These are phyloP conservation scores for Camptogramma bilineatum DNA, from an alignment of 2,888 invertebrate species.

Conservation along the genomic window DNA sequence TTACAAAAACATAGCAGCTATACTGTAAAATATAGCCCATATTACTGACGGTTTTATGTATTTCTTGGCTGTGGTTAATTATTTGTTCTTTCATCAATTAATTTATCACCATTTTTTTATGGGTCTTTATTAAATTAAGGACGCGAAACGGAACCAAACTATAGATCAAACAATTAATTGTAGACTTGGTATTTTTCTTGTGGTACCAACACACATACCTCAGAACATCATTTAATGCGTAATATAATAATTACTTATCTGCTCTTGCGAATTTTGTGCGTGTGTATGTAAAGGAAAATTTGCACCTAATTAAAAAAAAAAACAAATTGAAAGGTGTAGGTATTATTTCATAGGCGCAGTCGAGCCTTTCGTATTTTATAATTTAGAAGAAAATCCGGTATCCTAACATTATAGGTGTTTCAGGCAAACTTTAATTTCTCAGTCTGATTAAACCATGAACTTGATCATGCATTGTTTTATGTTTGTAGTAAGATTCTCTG, in stretches of 20 bases:
- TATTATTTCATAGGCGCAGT: too few relatives aligned
- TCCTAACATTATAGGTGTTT: too few relatives aligned
- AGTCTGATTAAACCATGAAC: not conserved
- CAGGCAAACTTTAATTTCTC: not conserved
- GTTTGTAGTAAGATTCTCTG: constrained; percentile 13
- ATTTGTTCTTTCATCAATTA: constrained; percentile 34
- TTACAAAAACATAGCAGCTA: constrained; percentile 51
- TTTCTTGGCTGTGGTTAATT: constrained; percentile 40
- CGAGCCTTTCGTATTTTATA: too few relatives aligned
- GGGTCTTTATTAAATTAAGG: not conserved
- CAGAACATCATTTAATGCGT: too few relatives aligned
- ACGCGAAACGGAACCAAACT: not conserved
- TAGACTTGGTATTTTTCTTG: not conserved
- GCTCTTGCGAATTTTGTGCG: too few relatives aligned
- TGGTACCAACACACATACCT: too few relatives aligned
- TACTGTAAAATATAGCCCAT: constrained; percentile 56
- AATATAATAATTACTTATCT: too few relatives aligned
- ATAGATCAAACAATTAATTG: not conserved
- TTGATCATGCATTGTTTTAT: constrained; percentile 5
- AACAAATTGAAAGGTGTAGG: too few relatives aligned
- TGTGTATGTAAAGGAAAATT: too few relatives aligned
- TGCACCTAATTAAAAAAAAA: too few relatives aligned
- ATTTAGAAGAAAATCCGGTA: too few relatives aligned
- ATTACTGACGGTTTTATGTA: constrained; percentile 50
- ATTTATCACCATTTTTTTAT: constrained; percentile 15